Percentiles rank a stretch among this genome's conserved stretches.
Evolutionary conservation across 2,797 vertebrate species (phyloP).

Genomic region (Micromesistius poutassou): DNA sequence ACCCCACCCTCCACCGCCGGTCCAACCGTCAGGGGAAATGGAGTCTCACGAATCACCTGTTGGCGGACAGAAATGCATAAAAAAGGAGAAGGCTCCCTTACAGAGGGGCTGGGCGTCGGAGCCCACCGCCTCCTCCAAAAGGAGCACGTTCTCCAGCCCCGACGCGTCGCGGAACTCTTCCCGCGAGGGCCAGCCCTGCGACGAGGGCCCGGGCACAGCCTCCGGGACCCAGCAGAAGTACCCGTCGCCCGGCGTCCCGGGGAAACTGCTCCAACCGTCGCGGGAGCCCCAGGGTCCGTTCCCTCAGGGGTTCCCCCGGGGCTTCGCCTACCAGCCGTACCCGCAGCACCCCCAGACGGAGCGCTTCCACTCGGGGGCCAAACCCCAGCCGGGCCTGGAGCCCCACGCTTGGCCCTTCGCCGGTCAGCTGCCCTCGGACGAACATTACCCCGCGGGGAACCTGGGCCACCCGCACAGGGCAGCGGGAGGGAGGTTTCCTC

Average conservation of each 20-base stretch:
- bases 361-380: constrained; percentile 83
- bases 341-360: constrained; percentile 88
- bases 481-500: constrained; percentile 74
- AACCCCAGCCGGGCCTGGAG: constrained; percentile 90
- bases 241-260: constrained; percentile 69
- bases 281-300: constrained; percentile 66
- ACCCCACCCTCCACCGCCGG: constrained; percentile 28
- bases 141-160: constrained; percentile 84
- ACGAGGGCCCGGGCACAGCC: constrained; percentile 56
- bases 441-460: constrained; percentile 78
- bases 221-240: constrained; percentile 83
- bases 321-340: constrained; percentile 88
- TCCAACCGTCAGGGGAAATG: constrained; percentile 76
- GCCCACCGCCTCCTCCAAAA: constrained; percentile 82
- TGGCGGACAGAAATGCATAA: constrained; percentile 85
- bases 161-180: constrained; percentile 78
- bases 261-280: constrained; percentile 75
- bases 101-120: constrained; percentile 91
- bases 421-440: constrained; percentile 89
- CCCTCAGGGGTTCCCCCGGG: constrained; percentile 72
- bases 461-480: constrained; percentile 80
- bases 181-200: constrained; percentile 79
- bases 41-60: constrained; percentile 85
- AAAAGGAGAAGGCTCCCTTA: constrained; percentile 80
- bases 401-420: constrained; percentile 89